Percentiles rank a stretch among this genome's conserved stretches.
These are phyloP conservation scores for Actinopyga echinites DNA, from an alignment of 53 echinoderm and acorn worm genomes.

Conservation along the genomic window DNA sequence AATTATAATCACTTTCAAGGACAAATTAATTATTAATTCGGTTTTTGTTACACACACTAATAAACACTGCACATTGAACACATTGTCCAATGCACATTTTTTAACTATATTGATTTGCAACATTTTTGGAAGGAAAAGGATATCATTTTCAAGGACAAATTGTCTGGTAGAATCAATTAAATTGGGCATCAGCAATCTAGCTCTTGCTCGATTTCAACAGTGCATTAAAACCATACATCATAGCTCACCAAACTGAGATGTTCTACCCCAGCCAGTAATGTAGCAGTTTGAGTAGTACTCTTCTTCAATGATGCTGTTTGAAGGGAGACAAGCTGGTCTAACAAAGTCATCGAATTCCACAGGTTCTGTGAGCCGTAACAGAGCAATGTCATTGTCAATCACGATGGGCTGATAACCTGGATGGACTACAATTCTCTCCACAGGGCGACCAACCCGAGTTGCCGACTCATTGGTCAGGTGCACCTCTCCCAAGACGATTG, in stretches of 20 bases:
- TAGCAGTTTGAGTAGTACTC: conserved; percentile 42
- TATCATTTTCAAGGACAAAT: too few species aligned
- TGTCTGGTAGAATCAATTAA: too few species aligned
- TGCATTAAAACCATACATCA: too few species aligned
- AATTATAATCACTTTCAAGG: too few species aligned
- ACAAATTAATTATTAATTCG: too few species aligned
- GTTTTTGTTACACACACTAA: too few species aligned
- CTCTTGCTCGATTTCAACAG: too few species aligned
- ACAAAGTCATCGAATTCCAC: conserved; percentile 23
- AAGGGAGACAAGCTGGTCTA: conserved; percentile 44
- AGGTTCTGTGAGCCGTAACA: conserved; percentile 47
- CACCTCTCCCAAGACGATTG: conserved; percentile 42
- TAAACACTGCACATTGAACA: too few species aligned
- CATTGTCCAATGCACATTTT: too few species aligned
- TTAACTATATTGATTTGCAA: too few species aligned
- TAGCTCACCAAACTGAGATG: not conserved
- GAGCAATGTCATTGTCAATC: conserved; percentile 48
- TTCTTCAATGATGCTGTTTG: not conserved
- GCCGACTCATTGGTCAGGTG: conserved; percentile 8
- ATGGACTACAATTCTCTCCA: conserved; percentile 40
- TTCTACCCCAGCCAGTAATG: conserved; percentile 51
- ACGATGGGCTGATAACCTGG: conserved; percentile 29
- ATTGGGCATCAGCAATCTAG: too few species aligned
- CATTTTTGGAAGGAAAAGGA: too few species aligned
- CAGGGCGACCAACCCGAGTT: not conserved